Conservation (phyloP, 2,113 vertebrate species). For the Neodon shergylaensis region DNA sequence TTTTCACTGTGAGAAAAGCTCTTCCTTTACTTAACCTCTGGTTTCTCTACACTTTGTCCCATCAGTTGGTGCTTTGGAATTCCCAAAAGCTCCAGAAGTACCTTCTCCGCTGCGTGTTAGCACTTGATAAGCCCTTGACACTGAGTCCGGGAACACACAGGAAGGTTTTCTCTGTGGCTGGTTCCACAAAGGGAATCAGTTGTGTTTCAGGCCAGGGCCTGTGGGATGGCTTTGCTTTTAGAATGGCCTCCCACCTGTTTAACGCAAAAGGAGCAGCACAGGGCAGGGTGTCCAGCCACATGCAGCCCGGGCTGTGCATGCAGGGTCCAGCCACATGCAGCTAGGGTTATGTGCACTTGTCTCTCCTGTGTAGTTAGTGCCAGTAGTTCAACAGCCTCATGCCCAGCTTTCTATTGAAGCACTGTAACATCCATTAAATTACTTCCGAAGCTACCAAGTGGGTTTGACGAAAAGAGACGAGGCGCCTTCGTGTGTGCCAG, state of each 20-base stretch:
- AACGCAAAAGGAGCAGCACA: conserved; percentile 53
- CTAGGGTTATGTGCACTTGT: not conserved
- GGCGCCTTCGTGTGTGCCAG: not conserved
- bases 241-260: conserved; percentile 58
- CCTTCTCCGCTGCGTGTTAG: conserved; percentile 60
- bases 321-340: not conserved
- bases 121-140: conserved; percentile 62
- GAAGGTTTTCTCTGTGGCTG: conserved; percentile 68
- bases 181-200: conserved; percentile 68
- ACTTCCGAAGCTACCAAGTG: conserved; percentile 3
- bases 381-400: not conserved
- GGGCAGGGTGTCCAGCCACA: conserved; percentile 35
- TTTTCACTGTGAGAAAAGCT: conserved; percentile 30
- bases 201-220: conserved; percentile 31
- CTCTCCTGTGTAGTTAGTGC: not conserved
- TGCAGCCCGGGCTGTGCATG: not conserved
- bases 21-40: conserved; percentile 45
- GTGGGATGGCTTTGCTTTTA: conserved; percentile 63
- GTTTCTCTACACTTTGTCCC: conserved; percentile 56
- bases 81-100: conserved; percentile 56
- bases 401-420: not conserved
- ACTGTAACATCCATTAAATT: not conserved
- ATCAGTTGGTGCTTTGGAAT: conserved; percentile 71
- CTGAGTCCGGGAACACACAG: conserved; percentile 66
- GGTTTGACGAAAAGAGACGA: not conserved